Base-by-base conservation (phyloP, 1,140 invertebrate genomes). In the Lordiphosa collinella region DNA sequence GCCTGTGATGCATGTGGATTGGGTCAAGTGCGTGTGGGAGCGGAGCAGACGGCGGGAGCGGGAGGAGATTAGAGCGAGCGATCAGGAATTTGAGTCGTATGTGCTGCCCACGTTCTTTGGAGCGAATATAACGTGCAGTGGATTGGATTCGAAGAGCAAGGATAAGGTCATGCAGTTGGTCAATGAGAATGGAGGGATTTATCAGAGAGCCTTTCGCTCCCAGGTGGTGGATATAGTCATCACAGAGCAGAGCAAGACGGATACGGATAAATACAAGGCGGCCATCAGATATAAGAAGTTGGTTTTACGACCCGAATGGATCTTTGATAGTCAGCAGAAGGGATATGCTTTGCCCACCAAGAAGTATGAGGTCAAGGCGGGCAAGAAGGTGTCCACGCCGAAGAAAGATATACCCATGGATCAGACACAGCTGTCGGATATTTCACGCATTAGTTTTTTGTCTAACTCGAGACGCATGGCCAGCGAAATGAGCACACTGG, bases 1-100 rank as follows among this genome's bases (percentile, higher is more conserved):
- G 64, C 92, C 93, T 29, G 90, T 97, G 5, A 95, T 97, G 92
- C 90, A 91, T n/a, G 90, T 92, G 8, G 90, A 92, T 9, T 98
- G 96, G 96, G 90, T 98, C 1, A 86, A 93, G 49, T 92, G 92
- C 4, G 93, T 96, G 1, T 98, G 96, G 96, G 90, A 95, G 25
- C 90, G 89, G 14, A 94, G 93, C 50, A 44, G 50, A 7, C 57
- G 46, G 8, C 35, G 38, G 18, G 29, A 90, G 89, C 32, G 22
- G 35, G 89, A 91, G n/a, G 91, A 92, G 61, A 82, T 95, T 1
- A 89, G 90, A 40, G 94, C 93, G 5, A 90, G 90, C 4, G 93
- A 95, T 67, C 37, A 89, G 0, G 89, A 91, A 43, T 95, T 95
- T 80, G 84, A 92, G 32, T 90, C 90, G 65, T 93, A 93, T 66